phyloP scores from a whole-genome alignment of 2,888 invertebrate species.

The Oxystoma pomonae region DNA sequence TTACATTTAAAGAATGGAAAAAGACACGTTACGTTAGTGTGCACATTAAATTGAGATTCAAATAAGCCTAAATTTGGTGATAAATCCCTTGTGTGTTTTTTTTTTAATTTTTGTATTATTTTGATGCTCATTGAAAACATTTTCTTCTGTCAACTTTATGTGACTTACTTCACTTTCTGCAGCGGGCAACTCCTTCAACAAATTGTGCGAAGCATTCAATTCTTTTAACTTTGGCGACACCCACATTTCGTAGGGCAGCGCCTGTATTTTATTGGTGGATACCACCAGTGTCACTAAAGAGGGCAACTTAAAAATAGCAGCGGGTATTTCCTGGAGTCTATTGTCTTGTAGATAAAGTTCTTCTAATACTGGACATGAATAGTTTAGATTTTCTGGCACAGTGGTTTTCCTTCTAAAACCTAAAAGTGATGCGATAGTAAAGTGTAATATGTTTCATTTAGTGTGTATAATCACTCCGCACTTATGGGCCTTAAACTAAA shows the following conservation, averaged over 20 bases:
- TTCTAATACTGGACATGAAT: conserved; percentile 76
- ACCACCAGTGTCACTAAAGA: conserved; percentile 78
- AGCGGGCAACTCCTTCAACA: conserved; percentile 72
- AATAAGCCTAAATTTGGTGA: no score
- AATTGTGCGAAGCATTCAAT: conserved; percentile 85
- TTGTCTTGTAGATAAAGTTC: conserved; percentile 92
- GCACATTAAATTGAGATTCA: no score
- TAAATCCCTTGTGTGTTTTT: no score
- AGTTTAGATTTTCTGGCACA: conserved; percentile 44
- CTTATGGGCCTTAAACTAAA: no score
- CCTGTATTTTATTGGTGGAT: conserved; percentile 89
- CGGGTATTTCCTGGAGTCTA: conserved; percentile 76
- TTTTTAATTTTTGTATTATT: no score
- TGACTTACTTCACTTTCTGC: conserved; percentile 51
- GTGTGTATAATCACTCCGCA: no score
- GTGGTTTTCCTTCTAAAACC: conserved; percentile 35
- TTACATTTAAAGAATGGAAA: no score
- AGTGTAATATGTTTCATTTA: no score
- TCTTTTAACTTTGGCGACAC: conserved; percentile 79
- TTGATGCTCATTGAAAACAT: no score
- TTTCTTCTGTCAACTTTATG: no score
- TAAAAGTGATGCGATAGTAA: no score
- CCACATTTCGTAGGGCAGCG: conserved; percentile 83
- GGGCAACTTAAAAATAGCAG: conserved; percentile 77
- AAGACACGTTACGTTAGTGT: no score